Conservation (phyloP, 2,888 invertebrate genomes). For the Theretra japonica region DNA sequence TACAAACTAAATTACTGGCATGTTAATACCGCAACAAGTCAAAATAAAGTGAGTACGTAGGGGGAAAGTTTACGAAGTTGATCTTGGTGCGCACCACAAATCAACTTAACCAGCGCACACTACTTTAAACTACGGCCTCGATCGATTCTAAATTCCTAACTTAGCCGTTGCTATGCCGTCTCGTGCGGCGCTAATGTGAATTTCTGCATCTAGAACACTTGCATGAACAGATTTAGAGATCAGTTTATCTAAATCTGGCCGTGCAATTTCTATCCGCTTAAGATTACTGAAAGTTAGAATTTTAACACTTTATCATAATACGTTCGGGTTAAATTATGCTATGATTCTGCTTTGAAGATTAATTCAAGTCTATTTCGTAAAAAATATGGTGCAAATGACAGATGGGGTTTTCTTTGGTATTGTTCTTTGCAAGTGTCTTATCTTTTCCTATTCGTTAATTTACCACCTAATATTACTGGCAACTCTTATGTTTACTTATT, state of each 20-base stretch:
- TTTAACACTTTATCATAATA: too few relatives aligned
- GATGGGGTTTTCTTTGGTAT: too few relatives aligned
- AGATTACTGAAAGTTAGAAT: too few relatives aligned
- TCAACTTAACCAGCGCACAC: slow-evolving; percentile 55
- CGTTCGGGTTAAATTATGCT: too few relatives aligned
- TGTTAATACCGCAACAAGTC: slow-evolving; percentile 16
- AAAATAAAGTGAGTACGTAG: slow-evolving; percentile 31
- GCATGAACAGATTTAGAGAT: slow-evolving; percentile 3
- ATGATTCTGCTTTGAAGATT: too few relatives aligned
- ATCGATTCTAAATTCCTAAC: slow-evolving; percentile 50
- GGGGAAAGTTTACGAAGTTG: slow-evolving; percentile 56
- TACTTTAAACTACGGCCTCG: slow-evolving; percentile 52
- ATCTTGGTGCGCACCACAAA: slow-evolving; percentile 55
- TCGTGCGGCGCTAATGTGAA: slow-evolving; percentile 19
- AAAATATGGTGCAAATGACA: too few relatives aligned
- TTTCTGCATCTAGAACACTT: slow-evolving; percentile 6
- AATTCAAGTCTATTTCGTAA: too few relatives aligned
- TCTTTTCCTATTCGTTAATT: too few relatives aligned
- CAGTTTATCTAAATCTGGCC: background rate
- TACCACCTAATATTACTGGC: too few relatives aligned
- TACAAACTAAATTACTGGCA: background rate
- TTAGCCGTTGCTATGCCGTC: slow-evolving; percentile 34
- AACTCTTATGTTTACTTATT: too few relatives aligned
- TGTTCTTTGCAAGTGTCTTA: too few relatives aligned
- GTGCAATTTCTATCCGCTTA: background rate